A percentile compares a stretch with the other conserved stretches of the same genome.
These are phyloP conservation scores for Vulpes lagopus DNA, from an alignment of 2,113 vertebrate species.

Conservation along the genomic window DNA sequence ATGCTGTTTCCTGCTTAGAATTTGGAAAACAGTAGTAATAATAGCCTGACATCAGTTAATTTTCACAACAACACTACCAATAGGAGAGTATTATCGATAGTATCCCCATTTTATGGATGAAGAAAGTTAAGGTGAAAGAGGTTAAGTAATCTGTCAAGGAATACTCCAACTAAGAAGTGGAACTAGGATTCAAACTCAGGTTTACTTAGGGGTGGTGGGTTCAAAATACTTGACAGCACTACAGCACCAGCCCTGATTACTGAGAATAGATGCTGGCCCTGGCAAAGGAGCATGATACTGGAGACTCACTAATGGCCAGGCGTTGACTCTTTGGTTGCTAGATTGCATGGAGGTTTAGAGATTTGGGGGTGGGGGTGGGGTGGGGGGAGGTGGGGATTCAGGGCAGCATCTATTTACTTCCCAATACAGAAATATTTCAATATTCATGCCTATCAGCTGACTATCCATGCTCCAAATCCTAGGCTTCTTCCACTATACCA, in stretches of 20 bases:
- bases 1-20: neutral
- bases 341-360: neutral
- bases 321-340: neutral
- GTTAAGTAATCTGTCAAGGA: neutral
- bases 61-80: neutral
- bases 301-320: neutral
- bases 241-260: no score
- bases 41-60: neutral
- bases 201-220: neutral
- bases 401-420: neutral
- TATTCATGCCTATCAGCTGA: neutral
- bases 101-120: neutral
- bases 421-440: neutral
- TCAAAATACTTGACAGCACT: neutral
- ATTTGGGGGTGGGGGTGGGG: neutral
- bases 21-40: neutral
- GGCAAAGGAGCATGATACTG: neutral
- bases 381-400: neutral
- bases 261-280: neutral
- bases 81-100: neutral
- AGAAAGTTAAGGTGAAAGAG: constrained; percentile 3
- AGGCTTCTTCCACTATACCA: neutral
- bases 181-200: neutral
- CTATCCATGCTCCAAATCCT: neutral
- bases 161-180: neutral